Conservation (phyloP, 2,888 invertebrate genomes). For the Aspidapion aeneum region DNA sequence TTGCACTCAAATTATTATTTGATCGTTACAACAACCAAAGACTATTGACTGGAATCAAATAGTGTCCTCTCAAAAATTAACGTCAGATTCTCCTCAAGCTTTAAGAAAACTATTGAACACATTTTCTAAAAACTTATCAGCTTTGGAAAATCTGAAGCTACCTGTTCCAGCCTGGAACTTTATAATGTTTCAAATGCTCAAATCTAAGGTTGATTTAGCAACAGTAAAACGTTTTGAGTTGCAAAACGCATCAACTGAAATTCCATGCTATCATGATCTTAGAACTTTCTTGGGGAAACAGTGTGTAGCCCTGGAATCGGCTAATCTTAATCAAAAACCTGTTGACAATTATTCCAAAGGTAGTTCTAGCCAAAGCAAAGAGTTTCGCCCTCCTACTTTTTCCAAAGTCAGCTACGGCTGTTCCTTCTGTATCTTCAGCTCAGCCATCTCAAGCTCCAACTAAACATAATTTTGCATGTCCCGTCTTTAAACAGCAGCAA, state of each 20-base stretch:
- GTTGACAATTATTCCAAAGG: neutral
- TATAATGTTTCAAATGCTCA: neutral
- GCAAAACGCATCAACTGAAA: neutral
- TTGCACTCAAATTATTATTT: neutral
- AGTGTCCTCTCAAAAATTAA: neutral
- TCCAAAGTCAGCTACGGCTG: no score
- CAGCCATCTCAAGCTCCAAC: neutral
- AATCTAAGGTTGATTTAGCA: neutral
- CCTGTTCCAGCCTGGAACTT: neutral
- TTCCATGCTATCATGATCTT: neutral
- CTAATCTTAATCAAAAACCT: neutral
- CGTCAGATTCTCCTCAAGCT: neutral
- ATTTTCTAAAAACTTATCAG: neutral
- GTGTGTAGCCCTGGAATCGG: neutral
- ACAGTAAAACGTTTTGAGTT: neutral
- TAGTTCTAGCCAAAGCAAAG: no score
- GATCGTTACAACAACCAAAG: neutral
- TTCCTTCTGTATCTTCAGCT: no score
- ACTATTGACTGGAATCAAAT: neutral
- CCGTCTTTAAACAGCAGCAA: neutral
- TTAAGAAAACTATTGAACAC: neutral
- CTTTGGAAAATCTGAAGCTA: neutral
- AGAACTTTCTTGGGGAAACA: neutral
- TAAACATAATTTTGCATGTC: neutral
- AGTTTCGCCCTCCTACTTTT: no score